Evolutionary conservation across 2,888 invertebrate genomes (phyloP).

Genomic region (Noctua comes): DNA sequence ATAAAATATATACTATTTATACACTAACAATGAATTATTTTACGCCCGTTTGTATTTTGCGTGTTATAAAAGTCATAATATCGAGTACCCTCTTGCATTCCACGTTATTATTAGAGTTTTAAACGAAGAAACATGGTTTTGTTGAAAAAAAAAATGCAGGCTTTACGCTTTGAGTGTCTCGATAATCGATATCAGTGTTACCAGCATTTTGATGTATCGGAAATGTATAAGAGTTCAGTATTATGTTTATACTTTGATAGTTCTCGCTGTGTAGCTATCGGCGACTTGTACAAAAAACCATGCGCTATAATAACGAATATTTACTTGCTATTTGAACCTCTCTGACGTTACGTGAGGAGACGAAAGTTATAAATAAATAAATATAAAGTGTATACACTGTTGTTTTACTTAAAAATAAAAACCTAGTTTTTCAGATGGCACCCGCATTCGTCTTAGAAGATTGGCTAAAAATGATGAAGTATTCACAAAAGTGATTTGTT

Average conservation of each 20-base stretch:
- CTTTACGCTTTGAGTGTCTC: conserved; percentile 71
- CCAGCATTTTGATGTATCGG: conserved; percentile 64
- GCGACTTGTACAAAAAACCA: conserved; percentile 75
- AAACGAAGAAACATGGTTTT: conserved; percentile 69
- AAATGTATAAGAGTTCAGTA: conserved; percentile 77
- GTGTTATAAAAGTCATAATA: conserved; percentile 70
- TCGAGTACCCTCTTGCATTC: conserved; percentile 86
- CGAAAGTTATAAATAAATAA: conserved; percentile 84
- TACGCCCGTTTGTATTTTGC: conserved; percentile 77
- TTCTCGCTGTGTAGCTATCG: conserved; percentile 54
- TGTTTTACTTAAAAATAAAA: conserved; percentile 67
- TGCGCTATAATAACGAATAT: conserved; percentile 74
- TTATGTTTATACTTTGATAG: conserved; percentile 71
- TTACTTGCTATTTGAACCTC: conserved; percentile 83
- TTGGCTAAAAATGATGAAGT: no score
- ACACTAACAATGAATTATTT: conserved; percentile 79
- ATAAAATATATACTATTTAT: conserved; percentile 81
- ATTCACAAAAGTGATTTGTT: no score
- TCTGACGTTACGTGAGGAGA: conserved; percentile 82
- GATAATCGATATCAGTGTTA: conserved; percentile 69
- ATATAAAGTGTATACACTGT: conserved; percentile 75
- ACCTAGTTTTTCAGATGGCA: not conserved
- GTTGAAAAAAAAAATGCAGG: conserved; percentile 61
- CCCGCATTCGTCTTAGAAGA: not conserved
- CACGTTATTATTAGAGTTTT: conserved; percentile 80